Base-by-base conservation (phyloP, 2,113 vertebrate genomes). In the Pelodiscus sinensis region DNA sequence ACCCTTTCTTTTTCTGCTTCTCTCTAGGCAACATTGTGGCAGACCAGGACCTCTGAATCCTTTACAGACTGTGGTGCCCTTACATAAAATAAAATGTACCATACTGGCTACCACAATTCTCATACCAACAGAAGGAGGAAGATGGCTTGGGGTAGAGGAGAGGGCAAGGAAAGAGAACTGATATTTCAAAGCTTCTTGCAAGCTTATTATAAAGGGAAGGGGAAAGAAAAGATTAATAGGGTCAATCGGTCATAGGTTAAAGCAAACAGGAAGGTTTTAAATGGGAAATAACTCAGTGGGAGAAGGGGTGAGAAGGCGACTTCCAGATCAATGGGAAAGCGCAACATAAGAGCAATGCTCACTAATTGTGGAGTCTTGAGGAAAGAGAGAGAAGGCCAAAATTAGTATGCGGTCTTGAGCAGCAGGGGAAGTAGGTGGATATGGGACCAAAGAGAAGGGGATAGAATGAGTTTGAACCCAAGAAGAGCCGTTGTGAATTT, bases 131-230 rank as follows among this genome's bases (percentile, higher is more conserved):
- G 54, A 80, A 87, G 24, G 13, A 81, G 35, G 84, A 25, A 82
- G 88, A 75, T 13, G 44, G 73, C 54, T 86, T 19, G 82, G 71
- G 58, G 85, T 65, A 68, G 52, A 92, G 29, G 35, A 60, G 77
- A 89, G 35, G 58, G 65, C 24, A 52, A 85, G 12, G 44, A 87
- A 93, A 80, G 82, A 80, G 88, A 95, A 80, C 3, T 57, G 79
- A 60, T 6, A 50, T 90, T 96, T 90, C 79, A 84, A 89, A 92
- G 15, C 52, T 56, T 93, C 91, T 89, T 90, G 29, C 24, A 92
- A 90, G 44, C 6, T 88, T 27, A 7, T 35, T 77, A 35, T 82
- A 71, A 77, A 71, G 29, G 27, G 90, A 56, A 83, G 38, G 6
- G 5, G 89, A 94, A 85, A 57, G 8, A 90, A 94, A 87, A 3